Base-by-base conservation (phyloP, 2,113 vertebrate species). In the Perca flavescens region DNA sequence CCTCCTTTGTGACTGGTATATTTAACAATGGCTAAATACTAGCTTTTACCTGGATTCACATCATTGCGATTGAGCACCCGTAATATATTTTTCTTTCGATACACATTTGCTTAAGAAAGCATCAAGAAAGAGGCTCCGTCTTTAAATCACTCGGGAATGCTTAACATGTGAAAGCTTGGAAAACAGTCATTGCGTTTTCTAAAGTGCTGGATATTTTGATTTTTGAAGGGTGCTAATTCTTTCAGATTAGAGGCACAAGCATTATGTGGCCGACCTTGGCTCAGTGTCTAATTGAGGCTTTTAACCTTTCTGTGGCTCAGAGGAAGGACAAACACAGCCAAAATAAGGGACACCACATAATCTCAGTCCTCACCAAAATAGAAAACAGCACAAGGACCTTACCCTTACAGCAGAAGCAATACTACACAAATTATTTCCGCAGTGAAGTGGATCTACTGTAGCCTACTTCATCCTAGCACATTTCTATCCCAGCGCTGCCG, bases 221-320 rank as follows among this genome's bases (percentile, higher is more conserved):
- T 84, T 82, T 74, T 77, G 31, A 89, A 83, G 67, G 53, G 82
- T 85, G 74, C 79, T 86, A 70, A 82, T 88, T 87, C 67, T 86
- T 58, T 80, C 43, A 79, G 62, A 89, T 87, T 72, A 81, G 54
- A 84, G 49, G 28, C 83, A 11, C 66, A 73, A 79, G 74, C 67
- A 40, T 65, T 64, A 89, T 81, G 66, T 83, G 83, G 50, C 79
- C 10, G 34, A 77, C 79, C 74, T 86, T 84, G 78, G 80, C 84
- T 84, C 53, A 0, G 25, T 79, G 69, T 88, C 80, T 93, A 86
- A 91, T 92, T 93, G 90, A 89, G 74, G 79, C 79, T 90, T 91
- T 93, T 87, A 90, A 91, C 90, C 90, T 91, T 88, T 54, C 62
- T 74, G 68, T 63, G 71, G 87, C 80, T 86, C 61, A 46, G 82